Evolutionary conservation across 2,113 vertebrate species (phyloP).

Genomic region (Amia ocellicauda): DNA sequence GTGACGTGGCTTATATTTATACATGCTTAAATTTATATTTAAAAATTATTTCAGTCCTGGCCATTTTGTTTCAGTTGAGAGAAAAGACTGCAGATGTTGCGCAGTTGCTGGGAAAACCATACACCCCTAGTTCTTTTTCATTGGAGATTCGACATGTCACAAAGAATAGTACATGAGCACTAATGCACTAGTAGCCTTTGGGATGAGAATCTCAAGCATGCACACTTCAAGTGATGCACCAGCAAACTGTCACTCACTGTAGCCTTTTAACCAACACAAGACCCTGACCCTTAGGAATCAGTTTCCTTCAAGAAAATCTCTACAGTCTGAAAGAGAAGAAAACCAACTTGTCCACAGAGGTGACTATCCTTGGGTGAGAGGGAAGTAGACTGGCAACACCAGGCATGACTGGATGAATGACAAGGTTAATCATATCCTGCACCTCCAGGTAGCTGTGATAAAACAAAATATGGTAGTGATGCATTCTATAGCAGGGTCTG

Average conservation of each 20-base stretch:
- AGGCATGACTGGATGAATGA: no score
- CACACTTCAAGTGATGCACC: background rate
- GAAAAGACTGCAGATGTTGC: background rate
- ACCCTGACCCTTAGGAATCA: background rate
- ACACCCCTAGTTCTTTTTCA: no score
- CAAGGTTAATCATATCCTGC: no score
- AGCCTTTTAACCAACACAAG: background rate
- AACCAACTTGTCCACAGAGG: background rate
- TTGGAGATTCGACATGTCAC: background rate
- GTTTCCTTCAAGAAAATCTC: background rate
- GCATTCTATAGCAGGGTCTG: no score
- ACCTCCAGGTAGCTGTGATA: no score
- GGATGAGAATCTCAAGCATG: background rate
- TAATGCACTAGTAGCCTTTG: constrained; percentile 1
- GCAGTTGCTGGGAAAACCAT: background rate
- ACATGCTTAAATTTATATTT: no score
- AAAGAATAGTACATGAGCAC: constrained; percentile 14
- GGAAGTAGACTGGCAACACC: no score
- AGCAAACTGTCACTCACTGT: background rate
- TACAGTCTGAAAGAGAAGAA: background rate
- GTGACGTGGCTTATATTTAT: no score
- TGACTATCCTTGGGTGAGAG: no score
- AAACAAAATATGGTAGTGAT: no score
- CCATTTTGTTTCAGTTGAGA: background rate
- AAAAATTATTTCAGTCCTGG: no score